Conservation (phyloP, 2,888 invertebrate species). For the Hemaris fuciformis region DNA sequence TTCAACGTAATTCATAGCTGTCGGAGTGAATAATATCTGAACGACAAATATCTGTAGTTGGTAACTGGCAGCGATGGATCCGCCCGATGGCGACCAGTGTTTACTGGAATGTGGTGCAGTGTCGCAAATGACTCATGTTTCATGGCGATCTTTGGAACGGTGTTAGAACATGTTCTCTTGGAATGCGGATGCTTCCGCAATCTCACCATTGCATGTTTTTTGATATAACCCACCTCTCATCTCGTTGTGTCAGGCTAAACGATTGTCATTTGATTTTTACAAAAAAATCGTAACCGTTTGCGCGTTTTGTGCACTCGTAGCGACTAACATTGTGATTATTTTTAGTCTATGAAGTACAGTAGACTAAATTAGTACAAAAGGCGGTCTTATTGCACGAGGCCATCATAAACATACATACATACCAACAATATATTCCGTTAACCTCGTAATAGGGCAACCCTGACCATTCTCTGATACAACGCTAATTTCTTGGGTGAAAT, state of each 20-base stretch:
- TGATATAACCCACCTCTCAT: slow-evolving; percentile 28
- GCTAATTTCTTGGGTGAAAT: too few species aligned
- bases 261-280: slow-evolving; percentile 2
- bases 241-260: slow-evolving; percentile 18
- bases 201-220: slow-evolving; percentile 53
- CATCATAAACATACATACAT: too few species aligned
- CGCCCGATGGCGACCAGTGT: slow-evolving; percentile 48
- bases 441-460: too few species aligned
- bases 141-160: slow-evolving; percentile 47
- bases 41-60: slow-evolving; percentile 43
- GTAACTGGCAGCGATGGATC: slow-evolving; percentile 27
- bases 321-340: neutral
- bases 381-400: too few species aligned
- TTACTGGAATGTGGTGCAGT: slow-evolving; percentile 70
- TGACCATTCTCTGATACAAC: too few species aligned
- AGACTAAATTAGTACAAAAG: too few species aligned
- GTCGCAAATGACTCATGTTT: slow-evolving; percentile 72
- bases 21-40: slow-evolving; percentile 46
- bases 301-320: neutral
- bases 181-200: slow-evolving; percentile 74
- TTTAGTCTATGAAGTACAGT: neutral
- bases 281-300: neutral
- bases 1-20: slow-evolving; percentile 46
- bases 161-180: slow-evolving; percentile 64
- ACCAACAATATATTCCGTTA: too few species aligned